Conservation (phyloP, 2,888 invertebrate genomes). For the Eupithecia pulchellata region DNA sequence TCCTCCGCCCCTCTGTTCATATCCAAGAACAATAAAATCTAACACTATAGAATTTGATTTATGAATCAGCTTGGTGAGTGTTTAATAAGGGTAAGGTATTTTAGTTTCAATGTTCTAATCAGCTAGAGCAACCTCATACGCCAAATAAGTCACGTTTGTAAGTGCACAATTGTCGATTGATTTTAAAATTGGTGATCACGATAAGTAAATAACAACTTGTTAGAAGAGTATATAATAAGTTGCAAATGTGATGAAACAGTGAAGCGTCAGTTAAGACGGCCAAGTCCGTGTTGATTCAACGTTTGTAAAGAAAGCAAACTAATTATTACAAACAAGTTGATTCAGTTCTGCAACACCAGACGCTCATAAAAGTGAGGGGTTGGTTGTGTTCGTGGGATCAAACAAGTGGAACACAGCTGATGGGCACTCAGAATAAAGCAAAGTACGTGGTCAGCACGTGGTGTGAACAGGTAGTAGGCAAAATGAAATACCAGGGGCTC, state of each 20-base stretch:
- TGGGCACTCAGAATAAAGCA: neutral
- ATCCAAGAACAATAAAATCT: neutral
- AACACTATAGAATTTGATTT: neutral
- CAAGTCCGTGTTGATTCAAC: neutral
- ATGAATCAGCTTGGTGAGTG: neutral
- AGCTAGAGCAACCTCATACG: conserved; percentile 1
- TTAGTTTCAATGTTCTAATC: neutral
- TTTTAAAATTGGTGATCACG: neutral
- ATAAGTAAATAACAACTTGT: neutral
- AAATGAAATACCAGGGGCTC: neutral
- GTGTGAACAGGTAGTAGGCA: neutral
- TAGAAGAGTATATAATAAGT: neutral
- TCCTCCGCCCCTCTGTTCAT: neutral
- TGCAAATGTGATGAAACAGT: neutral
- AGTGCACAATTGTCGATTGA: conserved; percentile 1
- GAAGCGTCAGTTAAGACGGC: neutral
- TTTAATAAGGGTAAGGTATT: neutral
- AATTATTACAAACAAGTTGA: neutral
- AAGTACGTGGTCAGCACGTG: neutral
- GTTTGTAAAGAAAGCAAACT: neutral
- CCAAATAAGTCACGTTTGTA: conserved; percentile 5
- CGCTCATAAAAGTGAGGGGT: neutral
- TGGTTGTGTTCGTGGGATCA: neutral
- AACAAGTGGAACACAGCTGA: conserved; percentile 1
- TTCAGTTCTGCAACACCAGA: neutral